Conservation (phyloP, 2,888 invertebrate genomes). For the Drosophila pegasa region DNA sequence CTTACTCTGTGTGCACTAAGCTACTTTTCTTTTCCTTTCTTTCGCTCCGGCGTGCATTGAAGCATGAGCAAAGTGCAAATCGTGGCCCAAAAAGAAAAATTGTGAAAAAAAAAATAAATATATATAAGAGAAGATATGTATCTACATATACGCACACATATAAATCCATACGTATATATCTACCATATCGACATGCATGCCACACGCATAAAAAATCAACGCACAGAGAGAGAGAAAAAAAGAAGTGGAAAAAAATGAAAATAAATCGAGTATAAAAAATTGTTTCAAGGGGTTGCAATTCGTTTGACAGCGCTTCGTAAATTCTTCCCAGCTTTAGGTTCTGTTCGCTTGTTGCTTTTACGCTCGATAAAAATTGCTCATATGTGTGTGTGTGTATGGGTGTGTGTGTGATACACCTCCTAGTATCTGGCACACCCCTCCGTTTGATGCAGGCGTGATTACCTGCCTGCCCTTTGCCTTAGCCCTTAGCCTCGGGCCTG, state of each 20-base stretch:
- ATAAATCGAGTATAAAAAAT: conserved; percentile 78
- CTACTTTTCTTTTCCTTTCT: conserved; percentile 18
- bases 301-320: conserved; percentile 63
- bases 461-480: conserved; percentile 56
- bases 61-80: conserved; percentile 59
- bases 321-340: conserved; percentile 30
- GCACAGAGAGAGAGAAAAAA: conserved; percentile 5
- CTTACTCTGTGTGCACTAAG: background rate
- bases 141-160: background rate
- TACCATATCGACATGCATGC: conserved; percentile 12
- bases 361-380: conserved; percentile 67
- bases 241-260: conserved; percentile 44
- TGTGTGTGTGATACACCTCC: conserved; percentile 23
- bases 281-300: conserved; percentile 72
- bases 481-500: conserved; percentile 12
- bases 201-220: conserved; percentile 19
- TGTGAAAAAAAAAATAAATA: conserved; percentile 41
- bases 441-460: conserved; percentile 54
- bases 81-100: conserved; percentile 50
- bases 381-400: conserved; percentile 29
- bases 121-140: too few species aligned
- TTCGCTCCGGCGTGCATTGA: conserved; percentile 52
- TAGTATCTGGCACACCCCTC: conserved; percentile 1
- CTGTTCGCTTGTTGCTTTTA: conserved; percentile 62
- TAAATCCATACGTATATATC: background rate